Base-by-base conservation (phyloP, 2,113 vertebrate species). In the Datnioides undecimradiatus region DNA sequence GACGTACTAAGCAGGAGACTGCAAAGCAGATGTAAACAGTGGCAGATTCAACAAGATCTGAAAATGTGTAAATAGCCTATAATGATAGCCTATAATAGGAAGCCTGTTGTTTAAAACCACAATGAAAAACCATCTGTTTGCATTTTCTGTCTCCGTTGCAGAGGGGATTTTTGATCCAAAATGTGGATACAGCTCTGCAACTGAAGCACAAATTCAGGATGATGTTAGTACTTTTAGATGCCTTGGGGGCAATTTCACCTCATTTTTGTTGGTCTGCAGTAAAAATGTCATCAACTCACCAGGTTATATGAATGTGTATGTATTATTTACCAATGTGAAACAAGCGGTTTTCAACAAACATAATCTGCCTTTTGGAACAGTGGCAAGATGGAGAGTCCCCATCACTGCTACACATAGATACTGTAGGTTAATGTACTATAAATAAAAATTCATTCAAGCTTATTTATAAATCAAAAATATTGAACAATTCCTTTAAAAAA, bases 81-180 rank as follows among this genome's bases (percentile, higher is more conserved):
- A 57, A 79, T 84, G 54, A 87, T 74, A 23, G 60, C 33, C 51
- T 33, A 63, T 73, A 85, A 85, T 58, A 73, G 31, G 60, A 82
- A 67, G 76, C 36, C n/a, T 76, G 41, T 80, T 87, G 79, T 85
- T 73, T 74, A 59, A 73, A 84, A 54, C 49, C 66, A 58, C 57
- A 23, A 69, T 54, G 64, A 71, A 80, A 82, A 82, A 64, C 67
- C 80, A 81, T 90, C 80, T 85, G 73, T 72, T 80, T 68, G 57
- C 40, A 48, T 72, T 79, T 74, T 77, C 54, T 63, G 48, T 89
- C 46, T 71, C 1, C 3, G 49, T 64, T 83, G 29, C 60, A 55
- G 9, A 17, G 11, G 17, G 25, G 12, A 21, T 38, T 23, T 73
- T 31, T 29, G 27, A 77, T 80, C 66, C 25, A 62, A 65, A 72